phyloP scores from a whole-genome alignment of 2,888 invertebrate species.

The Napeogenes inachia region DNA sequence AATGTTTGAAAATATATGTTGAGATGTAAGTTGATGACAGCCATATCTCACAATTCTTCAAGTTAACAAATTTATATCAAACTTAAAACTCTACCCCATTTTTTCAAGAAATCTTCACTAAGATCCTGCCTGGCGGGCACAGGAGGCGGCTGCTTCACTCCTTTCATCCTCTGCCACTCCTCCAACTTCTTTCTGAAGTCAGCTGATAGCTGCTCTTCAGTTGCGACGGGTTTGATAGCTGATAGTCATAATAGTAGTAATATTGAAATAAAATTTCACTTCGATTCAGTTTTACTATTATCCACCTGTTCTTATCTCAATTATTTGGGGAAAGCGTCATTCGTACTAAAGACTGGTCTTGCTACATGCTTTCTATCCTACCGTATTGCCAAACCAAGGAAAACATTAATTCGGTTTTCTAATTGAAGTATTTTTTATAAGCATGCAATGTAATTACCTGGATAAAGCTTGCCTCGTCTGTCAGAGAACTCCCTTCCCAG shows the following conservation, averaged over 20 bases:
- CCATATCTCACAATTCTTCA: neutral
- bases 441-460: constrained; percentile 36
- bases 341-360: too few relatives aligned
- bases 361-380: too few relatives aligned
- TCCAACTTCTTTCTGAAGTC: constrained; percentile 90
- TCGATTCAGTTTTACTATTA: too few relatives aligned
- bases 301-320: too few relatives aligned
- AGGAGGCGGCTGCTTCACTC: constrained; percentile 64
- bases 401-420: too few relatives aligned
- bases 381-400: too few relatives aligned
- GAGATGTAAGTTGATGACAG: neutral
- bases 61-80: neutral
- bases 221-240: constrained; percentile 65
- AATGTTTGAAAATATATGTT: neutral
- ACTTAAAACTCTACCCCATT: constrained; percentile 76
- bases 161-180: constrained; percentile 90
- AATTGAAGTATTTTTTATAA: neutral
- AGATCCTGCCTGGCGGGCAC: constrained; percentile 81
- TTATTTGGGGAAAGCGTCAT: too few relatives aligned
- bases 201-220: constrained; percentile 84
- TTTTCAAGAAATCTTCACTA: constrained; percentile 89
- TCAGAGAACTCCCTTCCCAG: constrained; percentile 86
- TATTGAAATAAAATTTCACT: too few relatives aligned
- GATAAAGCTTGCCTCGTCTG: constrained; percentile 67
- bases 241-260: constrained; percentile 13